Percentiles rank a stretch among this genome's conserved stretches.
Conservation (phyloP, 2,888 invertebrate genomes). For the Serrognathus titanus region DNA sequence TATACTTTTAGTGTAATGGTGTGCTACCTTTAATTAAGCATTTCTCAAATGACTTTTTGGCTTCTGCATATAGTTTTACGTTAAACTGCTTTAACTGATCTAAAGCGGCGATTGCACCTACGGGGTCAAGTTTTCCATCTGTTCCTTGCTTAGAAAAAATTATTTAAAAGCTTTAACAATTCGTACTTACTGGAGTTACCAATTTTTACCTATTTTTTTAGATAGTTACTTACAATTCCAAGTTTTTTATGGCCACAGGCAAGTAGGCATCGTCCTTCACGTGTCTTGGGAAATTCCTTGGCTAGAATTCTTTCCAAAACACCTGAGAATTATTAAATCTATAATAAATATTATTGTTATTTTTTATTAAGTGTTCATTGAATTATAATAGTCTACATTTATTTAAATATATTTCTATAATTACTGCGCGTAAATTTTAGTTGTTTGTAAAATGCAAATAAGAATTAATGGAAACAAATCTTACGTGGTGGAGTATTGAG, state of each 20-base stretch:
- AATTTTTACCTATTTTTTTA: neutral
- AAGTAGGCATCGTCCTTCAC: slow-evolving; percentile 47
- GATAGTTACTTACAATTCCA: slow-evolving; percentile 46
- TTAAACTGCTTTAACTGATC: slow-evolving; percentile 45
- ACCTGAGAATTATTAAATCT: slow-evolving; percentile 2
- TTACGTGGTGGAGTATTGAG: too few relatives aligned
- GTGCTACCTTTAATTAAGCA: slow-evolving; percentile 45
- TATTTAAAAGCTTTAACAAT: too few relatives aligned
- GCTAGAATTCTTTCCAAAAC: slow-evolving; percentile 5
- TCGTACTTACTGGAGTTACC: too few relatives aligned
- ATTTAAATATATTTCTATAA: too few relatives aligned
- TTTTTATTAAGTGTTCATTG: too few relatives aligned
- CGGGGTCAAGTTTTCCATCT: slow-evolving; percentile 23
- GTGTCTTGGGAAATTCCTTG: slow-evolving; percentile 7
- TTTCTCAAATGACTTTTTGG: slow-evolving; percentile 44
- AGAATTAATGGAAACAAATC: too few relatives aligned
- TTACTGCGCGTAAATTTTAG: too few relatives aligned
- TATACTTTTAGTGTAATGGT: neutral
- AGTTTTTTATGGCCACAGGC: slow-evolving; percentile 51
- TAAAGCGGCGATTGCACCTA: slow-evolving; percentile 39
- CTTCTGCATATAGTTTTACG: slow-evolving; percentile 38
- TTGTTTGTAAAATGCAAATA: too few relatives aligned
- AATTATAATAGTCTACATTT: too few relatives aligned
- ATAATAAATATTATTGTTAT: too few relatives aligned
- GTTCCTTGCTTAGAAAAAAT: slow-evolving; percentile 14